Evolutionary conservation across 1,140 invertebrate species (phyloP), one percentile per base, ranked within the genome.

Genomic region (Pachypsylla venusta): DNA sequence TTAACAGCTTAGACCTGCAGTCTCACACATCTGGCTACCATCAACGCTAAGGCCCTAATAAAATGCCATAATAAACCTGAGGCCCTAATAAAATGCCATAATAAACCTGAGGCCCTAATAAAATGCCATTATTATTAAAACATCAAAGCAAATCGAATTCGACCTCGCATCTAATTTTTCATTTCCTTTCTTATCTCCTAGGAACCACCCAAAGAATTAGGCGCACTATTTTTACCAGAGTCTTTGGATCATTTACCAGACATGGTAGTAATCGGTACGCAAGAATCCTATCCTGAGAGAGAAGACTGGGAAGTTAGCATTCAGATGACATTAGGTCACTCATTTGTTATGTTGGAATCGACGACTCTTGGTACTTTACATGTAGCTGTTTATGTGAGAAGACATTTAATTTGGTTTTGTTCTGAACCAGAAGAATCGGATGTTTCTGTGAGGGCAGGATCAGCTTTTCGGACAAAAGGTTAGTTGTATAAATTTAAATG

Each of bases 331-430:
- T 73, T 97, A 35, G 92, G 92, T 12, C 87, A 89, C 57, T 87
- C 88, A 20, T 90, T 94, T 75, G 82, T 94, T 24, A 71, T 95
- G 35, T 81, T 86, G 66, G 85, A 89, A 75, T 88, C 88, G 20
- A 77, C 79, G 35, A 79, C 81, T 60, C 77, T 90, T 26, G 93
- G 93, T 16, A 90, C 88, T 53, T 75, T 96, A 25, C 89, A 93
- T 71, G 70, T 94, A 39, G 82, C 84, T 30, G 74, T 96, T 57
- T 96, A 93, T 69, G 76, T 96, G 56, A 72, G 89, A 42, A 75
- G 91, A 61, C 92, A 96, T 72, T 77, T 97, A 2, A 89, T 95
- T 63, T 95, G 92, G 91, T 95, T 89, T 68, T 91, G 88, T 70
- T 94, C 79, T 56, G 42, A 48, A 48, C 42, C 42, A n/a, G 42